Base-by-base conservation (phyloP, 2,797 vertebrate species). In the Sphenopsis melanotis region DNA sequence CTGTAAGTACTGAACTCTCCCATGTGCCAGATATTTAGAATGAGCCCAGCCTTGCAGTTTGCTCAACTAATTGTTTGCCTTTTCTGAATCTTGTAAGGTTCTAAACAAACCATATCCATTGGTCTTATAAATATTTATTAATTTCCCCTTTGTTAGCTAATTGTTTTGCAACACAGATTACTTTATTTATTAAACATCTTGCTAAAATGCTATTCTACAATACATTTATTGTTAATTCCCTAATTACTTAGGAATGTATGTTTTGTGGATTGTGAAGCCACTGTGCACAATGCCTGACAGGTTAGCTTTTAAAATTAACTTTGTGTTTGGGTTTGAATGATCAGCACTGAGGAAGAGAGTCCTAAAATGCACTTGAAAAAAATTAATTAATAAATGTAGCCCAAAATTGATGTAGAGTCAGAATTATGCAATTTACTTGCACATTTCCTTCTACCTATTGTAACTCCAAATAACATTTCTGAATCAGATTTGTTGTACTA, bases 61-160 rank as follows among this genome's bases (percentile, higher is more conserved):
- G 41, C 30, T 84, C 56, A 44, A 44, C 46, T 74, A 63, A 66
- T 87, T 84, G 20, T 92, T 92, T 91, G 53, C 16, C 27, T 86
- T 93, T 79, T 79, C 69, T 84, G 80, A 90, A 60, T 92, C 77
- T 95, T 91, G 37, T 37, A 89, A 96, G 89, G 46, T 29, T 94
- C 64, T 52, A 74, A 87, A 90, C n/a, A 42, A 90, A 80, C 17
- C 37, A 41, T 79, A 91, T 84, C 79, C 46, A 61, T 59, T 65
- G 49, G 66, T 90, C 74, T 93, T 90, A 88, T 59, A 88, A 95
- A 86, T 90, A 89, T 86, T 85, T 90, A 79, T 95, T 96, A 66
- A 82, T 95, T 80, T 92, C 76, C 64, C 75, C 68, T 70, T 90
- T 95, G 87, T 94, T 89, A 87, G 69, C 64, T 93, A 93, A 91